Evolutionary conservation across 2,113 vertebrate genomes (phyloP), one percentile per base, ranked within the genome.

Genomic region (Mustelus asterias): DNA sequence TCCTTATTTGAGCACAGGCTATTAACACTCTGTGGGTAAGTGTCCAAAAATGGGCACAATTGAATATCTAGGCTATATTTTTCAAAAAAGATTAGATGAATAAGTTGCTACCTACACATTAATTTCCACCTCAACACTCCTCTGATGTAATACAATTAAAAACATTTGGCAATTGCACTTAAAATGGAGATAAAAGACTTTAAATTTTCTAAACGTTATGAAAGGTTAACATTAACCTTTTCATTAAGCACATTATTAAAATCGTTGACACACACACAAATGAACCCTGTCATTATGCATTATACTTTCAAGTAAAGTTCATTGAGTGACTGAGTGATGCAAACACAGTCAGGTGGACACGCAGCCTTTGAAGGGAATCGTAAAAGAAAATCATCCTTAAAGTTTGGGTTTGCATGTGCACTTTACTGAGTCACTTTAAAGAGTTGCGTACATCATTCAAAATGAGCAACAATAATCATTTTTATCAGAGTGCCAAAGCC

Each of bases 221-320:
- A 58, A 90, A 90, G 88, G 88, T 90, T 90, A 60, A 90, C 54
- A 63, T 90, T 54, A 90, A 95, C 94, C 14, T 72, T 95, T 95
- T 33, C 54, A 26, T 95, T 93, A 67, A 95, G 44, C 44, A 26
- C 0, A 13, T 44, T 48, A 76, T 72, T 72, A 70, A 95, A 95
- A 48, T 54, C 24, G 29, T 26, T 54, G 41, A 7, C 54, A 90
- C 69, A 95, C 54, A 95, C 14, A 72, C 48, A 41, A 72, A 54
- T 44, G 48, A 95, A 26, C 69, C 92, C 67, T 95, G 41, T 95
- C 69, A 72, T 95, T 14, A 95, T 29, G 26, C 22, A 33, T 44
- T 72, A 70, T 37, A 76, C 67, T 54, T 95, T 24, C 72, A 95
- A 95, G 94, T 26, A 70, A 76, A 48, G 41, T 54, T 0, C 11